Evolutionary conservation across 2,797 vertebrate genomes (phyloP).

Genomic region (Anguilla marmorata): DNA sequence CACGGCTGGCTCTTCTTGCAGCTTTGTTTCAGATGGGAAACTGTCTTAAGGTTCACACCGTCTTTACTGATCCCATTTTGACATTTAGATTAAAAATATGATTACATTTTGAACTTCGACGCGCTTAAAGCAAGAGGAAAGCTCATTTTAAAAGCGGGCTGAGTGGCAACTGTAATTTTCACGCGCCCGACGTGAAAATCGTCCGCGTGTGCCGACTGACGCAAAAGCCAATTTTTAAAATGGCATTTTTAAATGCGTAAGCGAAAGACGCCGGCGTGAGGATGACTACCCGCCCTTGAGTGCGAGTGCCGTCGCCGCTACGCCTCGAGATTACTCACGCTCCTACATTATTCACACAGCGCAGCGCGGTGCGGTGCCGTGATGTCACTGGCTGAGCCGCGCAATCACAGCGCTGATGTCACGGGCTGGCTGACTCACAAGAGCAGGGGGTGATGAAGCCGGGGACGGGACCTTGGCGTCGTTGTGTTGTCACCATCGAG

Average conservation of each 20-base stretch:
- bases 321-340: neutral
- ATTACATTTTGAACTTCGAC: neutral
- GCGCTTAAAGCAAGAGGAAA: neutral
- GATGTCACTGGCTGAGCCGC: slow-evolving; percentile 12
- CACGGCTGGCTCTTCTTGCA: neutral
- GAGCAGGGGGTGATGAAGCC: neutral
- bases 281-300: neutral
- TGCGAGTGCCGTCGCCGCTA: neutral
- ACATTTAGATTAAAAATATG: neutral
- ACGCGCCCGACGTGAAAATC: neutral
- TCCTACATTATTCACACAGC: slow-evolving; percentile 22
- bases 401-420: slow-evolving; percentile 26
- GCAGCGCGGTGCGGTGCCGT: neutral
- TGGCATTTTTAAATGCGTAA: neutral
- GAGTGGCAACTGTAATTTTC: neutral
- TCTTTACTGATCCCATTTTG: neutral
- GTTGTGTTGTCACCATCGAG: neutral
- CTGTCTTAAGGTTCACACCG: neutral
- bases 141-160: neutral
- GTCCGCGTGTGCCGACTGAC: neutral
- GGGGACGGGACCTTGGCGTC: neutral
- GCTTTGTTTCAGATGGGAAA: neutral
- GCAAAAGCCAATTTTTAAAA: neutral
- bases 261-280: neutral
- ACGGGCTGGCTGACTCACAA: slow-evolving; percentile 26